Percentiles rank a stretch among this genome's conserved stretches.
phyloP scores from a whole-genome alignment of 2,888 invertebrate species.

The Diarsia mendica region DNA sequence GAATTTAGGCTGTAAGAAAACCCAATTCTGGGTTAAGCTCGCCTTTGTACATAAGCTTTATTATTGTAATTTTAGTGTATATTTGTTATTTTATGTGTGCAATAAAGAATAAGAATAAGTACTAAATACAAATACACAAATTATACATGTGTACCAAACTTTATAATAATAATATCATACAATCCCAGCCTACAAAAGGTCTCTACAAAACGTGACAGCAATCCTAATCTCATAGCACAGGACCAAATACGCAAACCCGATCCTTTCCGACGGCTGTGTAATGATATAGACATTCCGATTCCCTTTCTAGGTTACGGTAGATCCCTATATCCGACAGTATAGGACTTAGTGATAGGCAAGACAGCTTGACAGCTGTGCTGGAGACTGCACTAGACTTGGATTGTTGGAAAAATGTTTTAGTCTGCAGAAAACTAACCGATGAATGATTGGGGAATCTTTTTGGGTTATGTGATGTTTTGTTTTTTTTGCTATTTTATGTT shows the following conservation, averaged over 20 bases:
- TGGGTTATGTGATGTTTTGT: not conserved
- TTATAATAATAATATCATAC: not conserved
- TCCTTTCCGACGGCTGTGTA: constrained; percentile 31
- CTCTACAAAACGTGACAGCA: constrained; percentile 23
- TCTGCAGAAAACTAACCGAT: not conserved
- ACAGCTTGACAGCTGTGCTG: constrained; percentile 3
- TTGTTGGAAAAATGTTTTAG: not conserved
- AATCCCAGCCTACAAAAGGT: not conserved
- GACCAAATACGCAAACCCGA: constrained; percentile 23
- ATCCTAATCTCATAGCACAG: constrained; percentile 13
- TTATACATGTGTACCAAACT: too few relatives aligned
- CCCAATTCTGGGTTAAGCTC: too few relatives aligned
- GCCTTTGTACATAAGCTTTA: too few relatives aligned
- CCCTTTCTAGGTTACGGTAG: constrained; percentile 31
- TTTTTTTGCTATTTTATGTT: not conserved
- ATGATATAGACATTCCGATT: constrained; percentile 45
- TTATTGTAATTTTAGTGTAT: too few relatives aligned
- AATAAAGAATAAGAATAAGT: too few relatives aligned
- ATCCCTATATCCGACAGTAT: not conserved
- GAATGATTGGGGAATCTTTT: not conserved
- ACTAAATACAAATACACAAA: too few relatives aligned
- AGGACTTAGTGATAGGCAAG: not conserved
- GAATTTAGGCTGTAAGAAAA: too few relatives aligned
- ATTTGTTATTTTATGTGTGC: too few relatives aligned
- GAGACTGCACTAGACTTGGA: not conserved